A percentile compares a stretch with the other conserved stretches of the same genome.
These are phyloP conservation scores for Scolopax bukidnonensis DNA, from an alignment of 2,797 vertebrate species.

Conservation along the genomic window DNA sequence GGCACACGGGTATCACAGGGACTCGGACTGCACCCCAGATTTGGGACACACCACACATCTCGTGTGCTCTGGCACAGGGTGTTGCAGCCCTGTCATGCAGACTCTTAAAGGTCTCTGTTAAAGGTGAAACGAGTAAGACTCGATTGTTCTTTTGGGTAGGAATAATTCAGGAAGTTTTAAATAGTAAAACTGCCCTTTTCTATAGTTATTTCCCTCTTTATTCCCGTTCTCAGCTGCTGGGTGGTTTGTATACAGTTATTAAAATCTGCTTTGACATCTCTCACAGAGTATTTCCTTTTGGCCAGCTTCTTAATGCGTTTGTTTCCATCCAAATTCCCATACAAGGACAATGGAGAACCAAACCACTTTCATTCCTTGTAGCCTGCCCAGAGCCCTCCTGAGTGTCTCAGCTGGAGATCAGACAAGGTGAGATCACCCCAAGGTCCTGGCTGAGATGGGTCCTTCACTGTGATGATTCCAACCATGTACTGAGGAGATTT, in stretches of 20 bases:
- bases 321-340: slow-evolving; percentile 39
- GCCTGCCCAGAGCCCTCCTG: not conserved
- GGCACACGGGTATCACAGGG: rapidly evolving
- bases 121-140: not conserved
- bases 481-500: not conserved
- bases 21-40: rapidly evolving
- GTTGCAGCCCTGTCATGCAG: not conserved
- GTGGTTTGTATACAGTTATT: not conserved
- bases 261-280: slow-evolving; percentile 22
- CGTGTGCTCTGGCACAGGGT: rapidly evolving
- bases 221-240: not conserved
- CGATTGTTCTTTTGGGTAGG: not conserved
- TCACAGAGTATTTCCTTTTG: slow-evolving; percentile 29
- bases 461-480: not conserved
- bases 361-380: not conserved
- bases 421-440: not conserved
- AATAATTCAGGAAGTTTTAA: not conserved
- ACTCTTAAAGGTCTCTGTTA: not conserved
- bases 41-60: rapidly evolving
- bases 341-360: not conserved
- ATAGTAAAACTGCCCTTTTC: slow-evolving; percentile 16
- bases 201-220: not conserved
- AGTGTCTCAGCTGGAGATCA: not conserved
- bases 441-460: not conserved
- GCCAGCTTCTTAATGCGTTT: not conserved